phyloP scores from a whole-genome alignment of 1,140 invertebrate species.

The Drosophila pectinifera region DNA sequence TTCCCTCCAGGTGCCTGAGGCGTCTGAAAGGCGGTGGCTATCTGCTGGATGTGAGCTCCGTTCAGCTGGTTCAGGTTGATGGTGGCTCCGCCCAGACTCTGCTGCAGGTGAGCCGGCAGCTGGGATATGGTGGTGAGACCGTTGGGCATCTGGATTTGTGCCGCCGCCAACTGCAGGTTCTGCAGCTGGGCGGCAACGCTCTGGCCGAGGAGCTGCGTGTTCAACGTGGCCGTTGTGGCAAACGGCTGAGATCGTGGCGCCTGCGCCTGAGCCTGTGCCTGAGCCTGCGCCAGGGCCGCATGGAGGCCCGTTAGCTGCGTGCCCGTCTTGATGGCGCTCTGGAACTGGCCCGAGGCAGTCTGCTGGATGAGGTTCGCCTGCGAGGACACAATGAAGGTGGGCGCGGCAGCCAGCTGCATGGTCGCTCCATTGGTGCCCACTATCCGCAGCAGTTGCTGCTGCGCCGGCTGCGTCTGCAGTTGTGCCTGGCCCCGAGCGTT shows the following conservation, averaged over 20 bases:
- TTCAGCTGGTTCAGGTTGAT: slow-evolving; percentile 83
- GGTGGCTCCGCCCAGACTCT: slow-evolving; percentile 73
- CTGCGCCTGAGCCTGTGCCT: slow-evolving; percentile 74
- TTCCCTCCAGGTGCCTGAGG: slow-evolving; percentile 63
- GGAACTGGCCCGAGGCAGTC: slow-evolving; percentile 77
- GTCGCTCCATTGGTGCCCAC: slow-evolving; percentile 86
- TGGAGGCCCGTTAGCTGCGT: slow-evolving; percentile 80
- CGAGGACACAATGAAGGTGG: slow-evolving; percentile 84
- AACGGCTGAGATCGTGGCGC: slow-evolving; percentile 84
- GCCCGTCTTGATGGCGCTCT: slow-evolving; percentile 65
- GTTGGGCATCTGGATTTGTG: slow-evolving; percentile 84
- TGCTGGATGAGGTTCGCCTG: slow-evolving; percentile 85
- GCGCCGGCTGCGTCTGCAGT: slow-evolving; percentile 82
- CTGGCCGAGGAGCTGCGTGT: slow-evolving; percentile 79
- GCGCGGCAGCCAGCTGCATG: slow-evolving; percentile 84
- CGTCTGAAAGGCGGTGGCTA: slow-evolving; percentile 79
- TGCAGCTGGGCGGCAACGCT: slow-evolving; percentile 81
- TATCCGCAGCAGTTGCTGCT: slow-evolving; percentile 86
- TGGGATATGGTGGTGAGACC: slow-evolving; percentile 80
- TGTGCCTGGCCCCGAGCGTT: slow-evolving; percentile 78
- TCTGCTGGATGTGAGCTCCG: slow-evolving; percentile 80
- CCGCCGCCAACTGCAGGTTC: slow-evolving; percentile 77
- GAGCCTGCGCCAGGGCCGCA: slow-evolving; percentile 72
- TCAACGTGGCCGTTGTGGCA: slow-evolving; percentile 79
- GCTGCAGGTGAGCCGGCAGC: slow-evolving; percentile 79